A percentile compares a stretch with the other conserved stretches of the same genome.
Conservation (phyloP, 2,113 vertebrate species). For the Cynocephalus volans region DNA sequence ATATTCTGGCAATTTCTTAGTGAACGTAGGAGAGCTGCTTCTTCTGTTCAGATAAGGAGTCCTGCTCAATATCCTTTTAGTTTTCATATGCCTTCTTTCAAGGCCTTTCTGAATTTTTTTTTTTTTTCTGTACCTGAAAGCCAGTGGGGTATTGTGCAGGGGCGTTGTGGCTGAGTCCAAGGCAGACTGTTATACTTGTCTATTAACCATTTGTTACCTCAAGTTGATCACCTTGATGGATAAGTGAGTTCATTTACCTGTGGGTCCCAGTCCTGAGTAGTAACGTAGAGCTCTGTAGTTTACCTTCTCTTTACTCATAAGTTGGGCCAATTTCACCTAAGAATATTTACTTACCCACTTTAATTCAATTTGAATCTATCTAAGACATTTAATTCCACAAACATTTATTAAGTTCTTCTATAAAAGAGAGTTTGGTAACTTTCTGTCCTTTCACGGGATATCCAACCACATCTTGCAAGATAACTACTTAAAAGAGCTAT, state of each 20-base stretch:
- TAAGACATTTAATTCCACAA: constrained; percentile 1
- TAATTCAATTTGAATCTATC: not conserved
- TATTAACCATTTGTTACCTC: not conserved
- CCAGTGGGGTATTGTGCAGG: not conserved
- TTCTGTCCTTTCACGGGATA: not conserved
- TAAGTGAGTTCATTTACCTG: not conserved
- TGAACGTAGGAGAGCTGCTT: not conserved
- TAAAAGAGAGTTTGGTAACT: not conserved
- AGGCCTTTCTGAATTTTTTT: not conserved
- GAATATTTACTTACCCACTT: constrained; percentile 10
- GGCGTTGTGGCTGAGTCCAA: not conserved
- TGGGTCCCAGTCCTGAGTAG: not conserved
- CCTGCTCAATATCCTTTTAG: not conserved
- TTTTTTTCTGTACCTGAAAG: not conserved
- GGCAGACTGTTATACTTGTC: not conserved
- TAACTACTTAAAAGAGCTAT: not conserved
- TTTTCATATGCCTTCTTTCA: not conserved
- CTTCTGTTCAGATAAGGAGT: not conserved
- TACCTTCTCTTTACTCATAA: not conserved
- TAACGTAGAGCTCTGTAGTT: not conserved
- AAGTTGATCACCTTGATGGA: not conserved
- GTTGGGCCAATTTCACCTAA: not conserved
- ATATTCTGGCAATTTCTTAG: not conserved
- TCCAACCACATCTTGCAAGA: not conserved
- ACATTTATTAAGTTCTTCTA: not conserved